Evolutionary conservation across 2,888 invertebrate genomes (phyloP), one percentile per base, ranked within the genome.

Genomic region (Minunthozetes semirufus): DNA sequence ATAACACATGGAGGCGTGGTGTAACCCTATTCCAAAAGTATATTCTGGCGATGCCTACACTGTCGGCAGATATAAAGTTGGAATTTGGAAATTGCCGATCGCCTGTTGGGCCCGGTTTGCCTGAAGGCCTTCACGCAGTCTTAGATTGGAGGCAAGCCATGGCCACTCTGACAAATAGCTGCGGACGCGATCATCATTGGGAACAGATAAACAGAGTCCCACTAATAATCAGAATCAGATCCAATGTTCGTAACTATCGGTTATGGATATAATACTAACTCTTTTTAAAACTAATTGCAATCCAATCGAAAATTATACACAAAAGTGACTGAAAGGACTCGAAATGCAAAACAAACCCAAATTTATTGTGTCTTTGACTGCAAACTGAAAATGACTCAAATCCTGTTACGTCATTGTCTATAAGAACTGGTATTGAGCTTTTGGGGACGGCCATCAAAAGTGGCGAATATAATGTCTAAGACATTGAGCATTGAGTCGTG

Each of bases 21-120:
- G 68, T 68, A 68, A 68, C 68, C 68, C 68, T 68, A 68, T 68
- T 68, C 68, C 68, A 68, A 46, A 63, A 46, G 22, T 68, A 68
- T 68, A 68, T 42, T 42, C 68, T 68, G 19, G 25, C 15, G n/a
- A 68, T 33, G 68, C 33, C 46, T 68, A 42, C 68, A 68, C 68
- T 68, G 68, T 68, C 68, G 68, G 68, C 68, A 68, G 68, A 42
- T 68, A 68, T 68, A 68, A 68, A 68, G 68, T 68, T 68, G 68
- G 68, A 68, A 68, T 68, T 68, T 66, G 8, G 38, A 66, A 66
- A 66, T 66, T 68, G 68, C 68, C 38, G 33, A 9, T 29, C n/a
- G 22, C 68, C 11, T 42, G 3, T 17, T 22, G 13, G 42, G 38
- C 68, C 46, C 46, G 15, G 66, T 66, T 66, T 68, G 42, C 68